A percentile compares a stretch with the other conserved stretches of the same genome.
Conservation (phyloP, 2,888 invertebrate genomes). For the Oxyscelio sp. region DNA sequence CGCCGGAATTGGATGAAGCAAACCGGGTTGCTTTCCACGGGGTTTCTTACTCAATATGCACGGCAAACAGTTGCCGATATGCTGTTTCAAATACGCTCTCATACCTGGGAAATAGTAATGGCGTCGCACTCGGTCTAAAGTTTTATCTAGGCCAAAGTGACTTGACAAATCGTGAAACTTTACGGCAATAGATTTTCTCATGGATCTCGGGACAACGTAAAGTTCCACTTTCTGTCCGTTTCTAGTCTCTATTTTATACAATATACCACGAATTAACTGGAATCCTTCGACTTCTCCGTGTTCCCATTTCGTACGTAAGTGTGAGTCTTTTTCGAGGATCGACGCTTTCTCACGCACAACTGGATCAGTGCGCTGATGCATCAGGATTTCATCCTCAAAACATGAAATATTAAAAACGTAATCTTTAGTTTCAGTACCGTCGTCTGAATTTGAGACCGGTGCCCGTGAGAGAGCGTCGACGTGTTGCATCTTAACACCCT, state of each 20-base stretch:
- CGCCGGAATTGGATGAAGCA: conserved; percentile 70
- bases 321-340: too few relatives aligned
- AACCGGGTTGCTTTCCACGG: conserved; percentile 68
- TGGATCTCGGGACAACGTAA: conserved; percentile 45
- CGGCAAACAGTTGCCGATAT: conserved; percentile 68
- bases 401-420: too few relatives aligned
- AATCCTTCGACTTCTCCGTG: too few relatives aligned
- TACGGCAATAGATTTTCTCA: conserved; percentile 52
- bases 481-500: not conserved
- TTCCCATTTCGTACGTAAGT: too few relatives aligned
- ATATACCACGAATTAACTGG: not conserved
- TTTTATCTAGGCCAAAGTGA: conserved; percentile 61
- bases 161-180: conserved; percentile 56
- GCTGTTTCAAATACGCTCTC: conserved; percentile 67
- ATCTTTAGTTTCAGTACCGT: too few relatives aligned
- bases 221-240: not conserved
- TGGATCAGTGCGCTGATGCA: too few relatives aligned
- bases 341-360: too few relatives aligned
- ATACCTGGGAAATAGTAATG: conserved; percentile 60
- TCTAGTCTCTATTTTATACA: conserved; percentile 1
- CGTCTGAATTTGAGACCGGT: too few relatives aligned
- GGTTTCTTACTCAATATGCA: conserved; percentile 60
- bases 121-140: conserved; percentile 17
- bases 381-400: too few relatives aligned
- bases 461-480: not conserved